These are phyloP conservation scores for Pecten maximus DNA, from an alignment of 2,888 invertebrate genomes.

Conservation along the genomic window DNA sequence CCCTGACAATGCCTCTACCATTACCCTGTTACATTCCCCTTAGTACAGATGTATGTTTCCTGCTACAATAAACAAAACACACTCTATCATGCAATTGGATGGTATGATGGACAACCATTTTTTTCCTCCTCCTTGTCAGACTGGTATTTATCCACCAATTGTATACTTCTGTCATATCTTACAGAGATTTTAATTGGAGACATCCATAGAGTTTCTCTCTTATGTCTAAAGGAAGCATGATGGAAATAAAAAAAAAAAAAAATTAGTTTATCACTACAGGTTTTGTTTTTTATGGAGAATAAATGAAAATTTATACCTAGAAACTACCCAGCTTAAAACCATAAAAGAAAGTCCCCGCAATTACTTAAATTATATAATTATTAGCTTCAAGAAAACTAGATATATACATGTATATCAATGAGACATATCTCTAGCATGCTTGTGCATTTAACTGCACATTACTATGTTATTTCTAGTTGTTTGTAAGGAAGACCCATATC, in stretches of 20 bases:
- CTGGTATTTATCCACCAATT: constrained; percentile 5
- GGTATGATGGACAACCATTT: neutral
- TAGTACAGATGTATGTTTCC: neutral
- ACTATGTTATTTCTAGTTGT: neutral
- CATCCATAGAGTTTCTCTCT: neutral
- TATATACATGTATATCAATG: too few relatives aligned
- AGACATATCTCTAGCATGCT: too few relatives aligned
- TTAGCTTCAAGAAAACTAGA: too few relatives aligned
- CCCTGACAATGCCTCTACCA: neutral
- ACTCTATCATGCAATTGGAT: constrained; percentile 28
- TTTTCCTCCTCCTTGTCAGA: neutral
- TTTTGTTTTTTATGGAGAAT: too few relatives aligned
- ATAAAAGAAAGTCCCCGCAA: too few relatives aligned
- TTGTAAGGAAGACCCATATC: neutral
- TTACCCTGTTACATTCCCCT: neutral
- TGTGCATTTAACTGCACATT: neutral
- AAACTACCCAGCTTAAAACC: too few relatives aligned
- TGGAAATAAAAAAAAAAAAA: too few relatives aligned
- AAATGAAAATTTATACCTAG: too few relatives aligned
- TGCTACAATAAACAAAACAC: neutral
- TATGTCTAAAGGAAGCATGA: too few relatives aligned
- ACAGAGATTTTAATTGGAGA: too few relatives aligned
- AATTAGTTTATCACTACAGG: too few relatives aligned
- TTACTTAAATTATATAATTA: too few relatives aligned
- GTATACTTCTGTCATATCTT: neutral